Evolutionary conservation across 2,888 invertebrate species (phyloP), one percentile per base, ranked within the genome.

Genomic region (Onthophagus sagittarius): DNA sequence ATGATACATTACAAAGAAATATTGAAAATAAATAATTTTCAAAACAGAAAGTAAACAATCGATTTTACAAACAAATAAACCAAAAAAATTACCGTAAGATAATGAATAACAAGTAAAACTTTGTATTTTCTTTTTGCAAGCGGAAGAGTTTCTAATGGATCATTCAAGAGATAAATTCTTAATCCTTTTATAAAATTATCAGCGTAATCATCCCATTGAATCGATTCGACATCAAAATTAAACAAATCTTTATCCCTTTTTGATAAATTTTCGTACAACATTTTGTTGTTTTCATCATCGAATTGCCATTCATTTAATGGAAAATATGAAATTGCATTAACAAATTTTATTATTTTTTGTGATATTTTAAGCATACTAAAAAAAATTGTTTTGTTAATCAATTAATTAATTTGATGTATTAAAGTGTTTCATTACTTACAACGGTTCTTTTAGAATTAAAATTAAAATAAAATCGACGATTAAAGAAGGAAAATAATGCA

Each of bases 191-290:
- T 85, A 81, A 95, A 94, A 71, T 88, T 86, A 71, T 88, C 86
- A 81, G 94, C 90, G 80, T 92, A 95, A 9, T 87, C 85, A 3
- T 88, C 84, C 97, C 97, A 97, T 79, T 93, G 86, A n/a, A 97
- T 84, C 32, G 89, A 85, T 0, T 85, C 84, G 85, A 96, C 90
- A 81, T 93, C 92, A 85, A 95, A 95, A 69, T 91, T 90, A 83
- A 93, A 97, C 2, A 90, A 84, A 15, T 88, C 85, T 72, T 87
- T 86, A 80, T 93, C 94, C 5, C 84, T 85, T 0, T 84, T 84
- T 0, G 89, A 86, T 71, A 94, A 81, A 0, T 88, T 87, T 0
- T 83, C 82, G 87, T 91, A 88, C 80, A 95, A 86, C 1, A 81
- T 82, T 13, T 87, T 84, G 0, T 92, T 88, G 69, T 90, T 90